Percentiles rank a stretch among this genome's conserved stretches.
phyloP scores from a whole-genome alignment of 1,140 invertebrate species.

The Lucilia sericata region DNA sequence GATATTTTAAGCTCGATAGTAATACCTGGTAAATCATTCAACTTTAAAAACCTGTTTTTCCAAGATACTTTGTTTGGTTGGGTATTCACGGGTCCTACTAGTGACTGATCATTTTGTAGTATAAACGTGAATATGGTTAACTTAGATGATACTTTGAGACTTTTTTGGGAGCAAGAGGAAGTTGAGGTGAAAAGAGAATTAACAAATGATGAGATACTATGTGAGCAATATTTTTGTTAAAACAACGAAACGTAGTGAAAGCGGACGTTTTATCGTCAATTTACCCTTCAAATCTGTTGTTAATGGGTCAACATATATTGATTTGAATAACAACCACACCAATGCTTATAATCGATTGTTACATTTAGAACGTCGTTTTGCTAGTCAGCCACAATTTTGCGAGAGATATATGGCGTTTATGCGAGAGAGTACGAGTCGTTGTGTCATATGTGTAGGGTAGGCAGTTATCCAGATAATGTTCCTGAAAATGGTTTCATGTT shows the following conservation, averaged over 20 bases:
- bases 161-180: slow-evolving; percentile 24
- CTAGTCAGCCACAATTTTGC: slow-evolving; percentile 1
- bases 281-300: slow-evolving; percentile 18
- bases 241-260: not conserved
- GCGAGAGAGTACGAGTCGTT: not conserved
- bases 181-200: not conserved
- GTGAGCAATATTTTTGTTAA: not conserved
- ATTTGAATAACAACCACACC: not conserved
- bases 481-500: not conserved
- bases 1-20: not conserved
- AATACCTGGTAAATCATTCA: too few species aligned
- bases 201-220: not conserved
- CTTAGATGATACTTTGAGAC: not conserved
- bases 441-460: not conserved
- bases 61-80: slow-evolving; percentile 42
- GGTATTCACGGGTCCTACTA: slow-evolving; percentile 16
- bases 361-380: not conserved
- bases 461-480: slow-evolving; percentile 17
- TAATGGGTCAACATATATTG: not conserved
- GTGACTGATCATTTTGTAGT: not conserved
- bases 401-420: slow-evolving; percentile 15
- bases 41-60: too few species aligned
- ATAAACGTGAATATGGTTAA: slow-evolving; percentile 1
- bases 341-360: not conserved
- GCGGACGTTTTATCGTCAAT: not conserved